Base-by-base conservation (phyloP, 2,888 invertebrate species). In the Tenthredo distinguenda region DNA sequence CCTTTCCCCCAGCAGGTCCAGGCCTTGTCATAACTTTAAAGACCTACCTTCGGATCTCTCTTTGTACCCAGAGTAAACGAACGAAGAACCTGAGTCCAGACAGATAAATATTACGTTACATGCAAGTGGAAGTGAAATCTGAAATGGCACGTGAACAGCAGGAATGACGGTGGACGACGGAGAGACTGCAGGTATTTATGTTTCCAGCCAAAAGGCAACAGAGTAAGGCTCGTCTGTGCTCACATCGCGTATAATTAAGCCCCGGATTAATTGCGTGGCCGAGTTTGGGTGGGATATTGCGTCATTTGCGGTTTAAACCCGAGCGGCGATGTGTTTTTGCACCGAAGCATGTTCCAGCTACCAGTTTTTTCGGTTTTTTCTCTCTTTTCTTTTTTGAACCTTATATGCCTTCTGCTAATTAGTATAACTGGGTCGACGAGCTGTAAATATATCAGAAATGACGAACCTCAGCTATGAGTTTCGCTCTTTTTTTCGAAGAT, bases 121-220 rank as follows among this genome's bases (percentile, higher is more conserved):
- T 81, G 58, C 62, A 62, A 81, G 81, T 81, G 81, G 81, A 81
- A 81, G 81, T 81, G 81, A 81, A 81, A 81, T 81, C 81, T 62
- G 34, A 62, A 81, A 81, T 58, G 81, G 62, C 81, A 81, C 81
- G 62, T 81, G 81, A 81, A 58, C 62, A 74, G 55, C 77, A 77
- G 77, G 50, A 50, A 34, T 40, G 74, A 74, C 74, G 74, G 5
- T 47, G 26, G 21, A 34, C 31, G 68, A 15, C 18, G 34, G 18
- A 31, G 68, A 43, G 40, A 62, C 37, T 81, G 21, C 21, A 79
- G 34, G 79, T 58, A 81, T 81, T 81, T 37, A 81, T 81, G 47
- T 81, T 62, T 81, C 81, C 62, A 81, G 26, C 58, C 62, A 58
- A 81, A 81, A 81, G 62, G 62, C 62, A 62, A 55, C 77, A 55